Conservation (phyloP, 2,888 invertebrate species). For the Oeneis ivallda region DNA sequence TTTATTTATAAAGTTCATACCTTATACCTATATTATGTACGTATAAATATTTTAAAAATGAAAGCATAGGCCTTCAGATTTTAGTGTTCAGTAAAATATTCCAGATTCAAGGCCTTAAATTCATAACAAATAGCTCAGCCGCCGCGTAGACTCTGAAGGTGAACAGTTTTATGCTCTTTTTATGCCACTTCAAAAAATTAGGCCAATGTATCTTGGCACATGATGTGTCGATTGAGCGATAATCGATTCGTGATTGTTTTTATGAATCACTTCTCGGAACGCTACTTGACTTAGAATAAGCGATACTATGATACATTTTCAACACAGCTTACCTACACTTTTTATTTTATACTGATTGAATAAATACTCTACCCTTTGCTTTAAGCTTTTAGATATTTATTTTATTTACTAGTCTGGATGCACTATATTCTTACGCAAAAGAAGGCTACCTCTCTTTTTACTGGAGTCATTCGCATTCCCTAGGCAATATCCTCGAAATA, state of each 20-base stretch:
- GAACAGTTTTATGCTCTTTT: slow-evolving; percentile 22
- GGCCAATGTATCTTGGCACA: slow-evolving; percentile 37
- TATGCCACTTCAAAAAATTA: slow-evolving; percentile 30
- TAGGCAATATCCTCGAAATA: no score
- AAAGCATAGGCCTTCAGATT: neutral
- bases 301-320: slow-evolving; percentile 10
- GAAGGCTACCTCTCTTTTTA: no score
- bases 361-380: neutral
- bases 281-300: slow-evolving; percentile 29
- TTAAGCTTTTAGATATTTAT: no score
- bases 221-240: slow-evolving; percentile 33
- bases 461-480: no score
- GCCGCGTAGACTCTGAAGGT: slow-evolving; percentile 19
- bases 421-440: no score
- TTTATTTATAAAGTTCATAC: no score
- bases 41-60: neutral
- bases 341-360: neutral
- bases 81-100: slow-evolving; percentile 3
- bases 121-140: slow-evolving; percentile 5
- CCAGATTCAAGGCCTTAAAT: neutral
- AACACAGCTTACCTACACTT: neutral
- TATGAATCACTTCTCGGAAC: slow-evolving; percentile 32
- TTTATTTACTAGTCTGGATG: no score
- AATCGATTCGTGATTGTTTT: slow-evolving; percentile 37
- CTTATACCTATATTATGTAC: neutral